Evolutionary conservation across 2,888 invertebrate species (phyloP).

Genomic region (Polymixis flavicincta): DNA sequence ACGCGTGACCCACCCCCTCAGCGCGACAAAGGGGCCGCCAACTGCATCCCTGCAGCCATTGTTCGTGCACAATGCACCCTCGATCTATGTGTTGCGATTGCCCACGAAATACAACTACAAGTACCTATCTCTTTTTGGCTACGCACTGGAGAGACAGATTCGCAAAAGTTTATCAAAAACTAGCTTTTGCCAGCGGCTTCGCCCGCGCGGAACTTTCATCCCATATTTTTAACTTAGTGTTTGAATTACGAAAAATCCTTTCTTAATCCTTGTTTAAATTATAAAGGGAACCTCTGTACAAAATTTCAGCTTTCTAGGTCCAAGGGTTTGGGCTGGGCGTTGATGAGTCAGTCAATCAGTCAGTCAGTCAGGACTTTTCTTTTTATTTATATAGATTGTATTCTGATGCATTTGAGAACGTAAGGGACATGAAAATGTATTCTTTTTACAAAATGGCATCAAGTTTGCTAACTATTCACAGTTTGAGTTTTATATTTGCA

Average conservation of each 20-base stretch:
- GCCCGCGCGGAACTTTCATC: too few relatives aligned
- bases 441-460: background rate
- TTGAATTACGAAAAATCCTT: too few relatives aligned
- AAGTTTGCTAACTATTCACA: background rate
- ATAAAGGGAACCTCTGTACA: too few relatives aligned
- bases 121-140: constrained; percentile 14
- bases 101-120: constrained; percentile 46
- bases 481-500: background rate
- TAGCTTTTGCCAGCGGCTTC: too few relatives aligned
- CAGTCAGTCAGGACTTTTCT: too few relatives aligned
- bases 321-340: too few relatives aligned
- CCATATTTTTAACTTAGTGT: too few relatives aligned
- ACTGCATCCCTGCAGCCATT: constrained; percentile 74
- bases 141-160: background rate
- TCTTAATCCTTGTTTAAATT: too few relatives aligned
- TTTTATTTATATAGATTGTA: too few relatives aligned
- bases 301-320: too few relatives aligned
- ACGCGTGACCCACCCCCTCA: constrained; percentile 54
- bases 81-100: constrained; percentile 68
- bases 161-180: background rate
- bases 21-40: constrained; percentile 66
- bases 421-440: background rate
- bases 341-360: too few relatives aligned
- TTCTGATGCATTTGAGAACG: background rate
- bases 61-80: constrained; percentile 73